phyloP scores from a whole-genome alignment of 1,140 invertebrate genomes.

The Ridgeia piscesae region DNA sequence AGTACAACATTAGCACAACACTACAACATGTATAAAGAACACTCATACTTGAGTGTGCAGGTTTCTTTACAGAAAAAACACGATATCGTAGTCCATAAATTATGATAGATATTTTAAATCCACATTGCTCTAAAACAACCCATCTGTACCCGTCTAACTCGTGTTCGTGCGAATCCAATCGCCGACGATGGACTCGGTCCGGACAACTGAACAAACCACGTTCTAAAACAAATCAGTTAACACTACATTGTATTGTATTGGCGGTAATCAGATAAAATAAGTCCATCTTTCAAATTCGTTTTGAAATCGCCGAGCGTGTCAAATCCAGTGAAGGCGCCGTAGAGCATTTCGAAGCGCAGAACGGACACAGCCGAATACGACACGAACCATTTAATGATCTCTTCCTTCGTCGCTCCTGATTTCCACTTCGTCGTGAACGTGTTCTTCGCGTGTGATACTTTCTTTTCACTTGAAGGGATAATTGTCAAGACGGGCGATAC shows the following conservation, averaged over 20 bases:
- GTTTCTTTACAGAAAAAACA: no score
- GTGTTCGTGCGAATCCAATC: not conserved
- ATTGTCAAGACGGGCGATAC: not conserved
- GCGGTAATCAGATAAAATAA: not conserved
- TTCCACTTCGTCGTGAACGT: not conserved
- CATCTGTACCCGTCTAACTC: no score
- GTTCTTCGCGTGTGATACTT: not conserved
- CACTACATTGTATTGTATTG: not conserved
- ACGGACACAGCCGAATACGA: not conserved
- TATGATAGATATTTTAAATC: no score
- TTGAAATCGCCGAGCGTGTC: not conserved
- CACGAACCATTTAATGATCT: conserved; percentile 7
- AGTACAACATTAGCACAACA: no score
- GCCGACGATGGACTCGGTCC: not conserved
- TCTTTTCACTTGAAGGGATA: not conserved
- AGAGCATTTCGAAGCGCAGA: not conserved
- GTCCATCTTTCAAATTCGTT: not conserved
- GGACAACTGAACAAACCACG: not conserved
- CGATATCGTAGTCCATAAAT: no score
- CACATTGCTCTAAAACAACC: no score
- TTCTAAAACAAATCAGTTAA: not conserved
- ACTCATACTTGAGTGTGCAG: no score
- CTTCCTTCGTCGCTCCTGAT: not conserved
- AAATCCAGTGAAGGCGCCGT: not conserved
- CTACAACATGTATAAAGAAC: no score